Evolutionary conservation across 2,113 vertebrate genomes (phyloP).

Genomic region (Herpetotheres cachinnans): DNA sequence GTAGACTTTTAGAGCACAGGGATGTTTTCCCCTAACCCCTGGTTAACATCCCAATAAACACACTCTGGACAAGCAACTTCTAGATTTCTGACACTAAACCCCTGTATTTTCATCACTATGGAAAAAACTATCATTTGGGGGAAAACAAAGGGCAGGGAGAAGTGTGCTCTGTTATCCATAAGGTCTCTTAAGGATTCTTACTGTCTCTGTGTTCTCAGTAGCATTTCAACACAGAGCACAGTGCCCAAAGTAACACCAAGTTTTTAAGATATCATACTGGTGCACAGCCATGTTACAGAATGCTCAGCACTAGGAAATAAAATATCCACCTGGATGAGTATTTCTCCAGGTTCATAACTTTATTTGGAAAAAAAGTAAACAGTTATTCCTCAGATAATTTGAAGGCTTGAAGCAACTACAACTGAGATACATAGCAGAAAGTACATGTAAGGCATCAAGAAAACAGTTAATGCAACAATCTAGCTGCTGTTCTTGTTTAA

Average conservation of each 20-base stretch:
- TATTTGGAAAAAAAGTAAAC: not conserved
- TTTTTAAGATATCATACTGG: not conserved
- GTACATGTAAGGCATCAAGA: not conserved
- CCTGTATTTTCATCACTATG: not conserved
- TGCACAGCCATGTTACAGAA: not conserved
- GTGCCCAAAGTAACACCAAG: not conserved
- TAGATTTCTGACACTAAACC: not conserved
- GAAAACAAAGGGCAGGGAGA: accelerated
- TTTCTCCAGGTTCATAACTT: not conserved
- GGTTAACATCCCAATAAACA: not conserved
- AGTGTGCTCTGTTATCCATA: not conserved
- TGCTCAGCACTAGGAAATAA: not conserved
- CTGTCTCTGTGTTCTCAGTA: no score
- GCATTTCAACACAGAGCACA: not conserved
- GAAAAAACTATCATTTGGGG: not conserved
- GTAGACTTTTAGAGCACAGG: not conserved
- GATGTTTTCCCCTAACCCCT: not conserved
- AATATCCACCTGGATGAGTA: not conserved
- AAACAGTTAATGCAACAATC: not conserved
- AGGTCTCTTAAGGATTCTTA: not conserved
- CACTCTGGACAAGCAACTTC: not conserved
- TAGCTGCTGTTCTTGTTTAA: not conserved
- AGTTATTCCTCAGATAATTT: not conserved
- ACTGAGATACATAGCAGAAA: not conserved
- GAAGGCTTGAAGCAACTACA: not conserved